These are phyloP conservation scores for Microtus obscurus DNA, from an alignment of 2,797 vertebrate genomes.

Conservation along the genomic window DNA sequence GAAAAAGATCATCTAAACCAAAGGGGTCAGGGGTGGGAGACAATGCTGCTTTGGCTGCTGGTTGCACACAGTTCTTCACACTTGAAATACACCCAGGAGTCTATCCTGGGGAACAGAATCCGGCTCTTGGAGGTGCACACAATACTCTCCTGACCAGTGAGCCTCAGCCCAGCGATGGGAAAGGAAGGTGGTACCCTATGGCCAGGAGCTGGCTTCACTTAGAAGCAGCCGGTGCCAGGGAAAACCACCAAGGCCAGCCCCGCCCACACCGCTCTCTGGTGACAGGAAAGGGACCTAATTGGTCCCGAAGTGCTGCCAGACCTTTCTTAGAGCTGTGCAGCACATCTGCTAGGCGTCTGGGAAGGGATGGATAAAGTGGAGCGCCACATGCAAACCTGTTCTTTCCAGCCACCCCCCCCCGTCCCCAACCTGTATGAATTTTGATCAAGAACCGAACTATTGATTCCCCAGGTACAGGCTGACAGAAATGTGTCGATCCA, in stretches of 20 bases:
- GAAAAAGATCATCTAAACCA: not conserved
- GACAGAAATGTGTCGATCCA: conserved; percentile 23
- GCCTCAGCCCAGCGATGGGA: not conserved
- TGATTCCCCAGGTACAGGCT: not conserved
- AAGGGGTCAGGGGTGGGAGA: not conserved
- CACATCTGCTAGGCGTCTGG: not conserved
- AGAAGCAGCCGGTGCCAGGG: not conserved
- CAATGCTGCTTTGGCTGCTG: not conserved
- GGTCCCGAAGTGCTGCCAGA: too few species aligned
- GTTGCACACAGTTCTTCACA: not conserved
- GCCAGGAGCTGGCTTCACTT: not conserved
- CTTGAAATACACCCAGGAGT: not conserved
- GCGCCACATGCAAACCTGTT: not conserved
- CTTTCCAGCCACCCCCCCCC: conserved; percentile 29
- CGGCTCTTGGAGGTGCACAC: not conserved
- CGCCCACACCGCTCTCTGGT: not conserved
- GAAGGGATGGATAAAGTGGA: not conserved
- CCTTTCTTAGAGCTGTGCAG: not conserved
- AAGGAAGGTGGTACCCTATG: not conserved
- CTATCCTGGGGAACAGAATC: not conserved
- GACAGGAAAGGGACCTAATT: not conserved
- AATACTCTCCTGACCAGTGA: not conserved
- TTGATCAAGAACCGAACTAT: conserved; percentile 16
- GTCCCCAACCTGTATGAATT: not conserved
- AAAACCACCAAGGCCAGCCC: not conserved